Conservation (phyloP, 2,113 vertebrate genomes). For the Phaethon lepturus region DNA sequence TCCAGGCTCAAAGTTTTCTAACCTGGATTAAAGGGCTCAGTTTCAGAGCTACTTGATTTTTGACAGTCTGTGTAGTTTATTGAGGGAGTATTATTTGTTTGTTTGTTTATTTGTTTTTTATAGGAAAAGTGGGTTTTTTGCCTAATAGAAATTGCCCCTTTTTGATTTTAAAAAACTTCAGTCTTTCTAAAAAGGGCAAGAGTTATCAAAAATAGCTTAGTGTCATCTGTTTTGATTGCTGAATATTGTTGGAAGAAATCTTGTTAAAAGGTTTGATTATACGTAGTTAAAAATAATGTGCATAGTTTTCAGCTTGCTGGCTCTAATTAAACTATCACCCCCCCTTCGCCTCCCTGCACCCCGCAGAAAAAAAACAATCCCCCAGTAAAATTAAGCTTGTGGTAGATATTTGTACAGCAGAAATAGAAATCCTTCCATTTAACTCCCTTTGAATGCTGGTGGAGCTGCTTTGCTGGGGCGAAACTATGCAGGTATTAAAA, state of each 20-base stretch:
- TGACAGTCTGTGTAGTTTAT: background rate
- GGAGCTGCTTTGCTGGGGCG: background rate
- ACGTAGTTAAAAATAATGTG: background rate
- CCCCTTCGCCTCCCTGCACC: background rate
- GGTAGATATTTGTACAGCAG: background rate
- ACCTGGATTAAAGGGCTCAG: background rate
- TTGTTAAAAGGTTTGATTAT: background rate
- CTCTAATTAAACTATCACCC: background rate
- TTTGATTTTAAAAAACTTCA: background rate
- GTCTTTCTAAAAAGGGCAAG: background rate
- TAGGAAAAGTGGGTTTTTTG: background rate
- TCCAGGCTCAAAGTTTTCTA: background rate
- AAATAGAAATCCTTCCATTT: background rate
- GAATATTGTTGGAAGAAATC: background rate
- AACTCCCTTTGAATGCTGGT: background rate
- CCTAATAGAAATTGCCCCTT: background rate
- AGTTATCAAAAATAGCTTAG: background rate
- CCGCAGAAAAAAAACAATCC: background rate
- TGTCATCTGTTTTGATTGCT: background rate
- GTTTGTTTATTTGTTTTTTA: background rate
- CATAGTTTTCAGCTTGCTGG: background rate
- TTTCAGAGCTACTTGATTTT: background rate
- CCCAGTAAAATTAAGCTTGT: background rate
- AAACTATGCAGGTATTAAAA: constrained; percentile 24
- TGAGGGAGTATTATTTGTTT: background rate